Evolutionary conservation across 2,113 vertebrate genomes (phyloP), one percentile per base, ranked within the genome.

Genomic region (Poicephalus meyeri): DNA sequence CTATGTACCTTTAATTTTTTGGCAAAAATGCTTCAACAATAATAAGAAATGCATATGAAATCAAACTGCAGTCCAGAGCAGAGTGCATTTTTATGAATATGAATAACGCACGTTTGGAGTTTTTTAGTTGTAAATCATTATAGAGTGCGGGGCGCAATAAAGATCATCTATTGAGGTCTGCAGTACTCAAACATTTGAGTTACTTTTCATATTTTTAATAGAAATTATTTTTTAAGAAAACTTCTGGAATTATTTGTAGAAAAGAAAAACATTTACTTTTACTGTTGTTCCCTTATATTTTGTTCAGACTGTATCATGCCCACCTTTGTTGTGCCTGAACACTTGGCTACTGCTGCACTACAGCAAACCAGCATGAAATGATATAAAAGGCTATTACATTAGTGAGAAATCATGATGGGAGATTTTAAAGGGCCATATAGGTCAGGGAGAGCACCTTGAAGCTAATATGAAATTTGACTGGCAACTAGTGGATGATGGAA

Each of bases 371-470:
- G 21, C 26, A 50, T 39, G 35, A 92, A 74, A 72, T 5, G 1
- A 33, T 71, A 7, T 68, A 42, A 24, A 37, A 42, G 63, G 86
- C 4, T 63, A 19, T 44, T 46, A 26, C 6, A 15, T 66, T 37
- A 80, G 28, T 49, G 68, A 61, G 41, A 44, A 61, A 20, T 13
- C 7, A 7, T 31, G 41, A 42, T 23, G 47, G 39, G 64, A 88
- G 58, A 14, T 74, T 95, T 89, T 44, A 56, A 80, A 93, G 60
- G 44, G 46, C 74, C 86, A 20, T 46, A 8, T 5, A 55, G 80
- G 79, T 89, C 68, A 89, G 16, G 39, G n/a, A 58, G 25, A 89
- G 33, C 79, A 80, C 70, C 47, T 88, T 81, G 33, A 61, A 94
- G 47, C 24, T 60, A 20, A 85, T 65, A 16, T 46, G 9, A 52